Conservation (phyloP, 1,140 invertebrate genomes). For the Drosophila biarmipes region DNA sequence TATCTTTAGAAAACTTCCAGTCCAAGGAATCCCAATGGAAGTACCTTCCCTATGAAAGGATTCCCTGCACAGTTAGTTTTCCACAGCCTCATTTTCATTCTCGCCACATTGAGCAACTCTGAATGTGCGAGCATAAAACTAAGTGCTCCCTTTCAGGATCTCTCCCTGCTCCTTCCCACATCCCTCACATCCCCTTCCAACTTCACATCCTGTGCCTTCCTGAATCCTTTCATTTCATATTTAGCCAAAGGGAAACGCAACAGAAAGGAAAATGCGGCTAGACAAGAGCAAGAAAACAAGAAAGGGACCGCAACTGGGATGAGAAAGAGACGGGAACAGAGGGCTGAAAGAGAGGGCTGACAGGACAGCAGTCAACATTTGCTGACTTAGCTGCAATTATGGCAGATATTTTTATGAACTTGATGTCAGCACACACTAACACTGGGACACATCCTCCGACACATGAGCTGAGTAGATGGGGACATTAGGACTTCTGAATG, state of each 20-base stretch:
- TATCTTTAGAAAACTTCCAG: background rate
- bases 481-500: slow-evolving; percentile 18
- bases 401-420: slow-evolving; percentile 73
- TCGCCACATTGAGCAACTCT: slow-evolving; percentile 59
- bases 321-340: background rate
- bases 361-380: slow-evolving; percentile 52
- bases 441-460: slow-evolving; percentile 6
- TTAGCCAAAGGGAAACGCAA: slow-evolving; percentile 53
- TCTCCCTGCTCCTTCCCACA: background rate
- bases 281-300: slow-evolving; percentile 10
- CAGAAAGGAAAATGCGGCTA: slow-evolving; percentile 51
- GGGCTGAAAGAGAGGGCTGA: no score
- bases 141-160: slow-evolving; percentile 56
- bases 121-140: slow-evolving; percentile 57
- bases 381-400: slow-evolving; percentile 67
- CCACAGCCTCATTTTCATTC: slow-evolving; percentile 25
- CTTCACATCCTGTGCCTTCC: slow-evolving; percentile 44
- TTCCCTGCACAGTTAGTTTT: slow-evolving; percentile 2
- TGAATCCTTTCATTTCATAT: slow-evolving; percentile 70
- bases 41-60: background rate
- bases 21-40: background rate
- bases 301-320: background rate
- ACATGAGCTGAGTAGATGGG: background rate
- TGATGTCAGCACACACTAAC: slow-evolving; percentile 45
- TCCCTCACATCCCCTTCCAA: slow-evolving; percentile 12